Evolutionary conservation across 2,888 invertebrate species (phyloP).

Genomic region (Onchidella celtica): DNA sequence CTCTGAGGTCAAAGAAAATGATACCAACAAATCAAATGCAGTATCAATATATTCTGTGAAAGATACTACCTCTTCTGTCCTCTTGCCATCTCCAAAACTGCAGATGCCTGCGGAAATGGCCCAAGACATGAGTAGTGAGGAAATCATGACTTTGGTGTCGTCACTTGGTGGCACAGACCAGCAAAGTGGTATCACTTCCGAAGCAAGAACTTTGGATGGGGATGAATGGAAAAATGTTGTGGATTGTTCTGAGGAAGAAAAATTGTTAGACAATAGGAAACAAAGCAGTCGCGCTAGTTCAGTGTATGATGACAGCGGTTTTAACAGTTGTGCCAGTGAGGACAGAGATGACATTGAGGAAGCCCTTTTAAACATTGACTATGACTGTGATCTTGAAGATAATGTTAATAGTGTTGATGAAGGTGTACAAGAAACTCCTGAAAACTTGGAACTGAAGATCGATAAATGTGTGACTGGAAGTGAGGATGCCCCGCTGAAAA

Average conservation of each 20-base stretch:
- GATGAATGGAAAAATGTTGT: background rate
- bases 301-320: constrained; percentile 29
- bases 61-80: no score
- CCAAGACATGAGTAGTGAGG: background rate
- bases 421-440: background rate
- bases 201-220: background rate
- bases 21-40: background rate
- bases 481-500: background rate
- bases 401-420: background rate
- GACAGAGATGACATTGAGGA: constrained; percentile 8
- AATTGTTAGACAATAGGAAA: background rate
- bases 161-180: no score
- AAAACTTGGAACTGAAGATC: background rate
- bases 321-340: constrained; percentile 17
- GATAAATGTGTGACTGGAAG: background rate
- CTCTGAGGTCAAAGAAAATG: background rate
- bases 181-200: no score
- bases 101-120: background rate
- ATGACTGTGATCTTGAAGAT: background rate
- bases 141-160: background rate
- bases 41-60: no score
- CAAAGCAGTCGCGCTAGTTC: background rate
- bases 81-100: no score
- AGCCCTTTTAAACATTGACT: background rate
- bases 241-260: no score